Base-by-base conservation (phyloP, 2,888 invertebrate species). In the Synergus gifuensis region DNA sequence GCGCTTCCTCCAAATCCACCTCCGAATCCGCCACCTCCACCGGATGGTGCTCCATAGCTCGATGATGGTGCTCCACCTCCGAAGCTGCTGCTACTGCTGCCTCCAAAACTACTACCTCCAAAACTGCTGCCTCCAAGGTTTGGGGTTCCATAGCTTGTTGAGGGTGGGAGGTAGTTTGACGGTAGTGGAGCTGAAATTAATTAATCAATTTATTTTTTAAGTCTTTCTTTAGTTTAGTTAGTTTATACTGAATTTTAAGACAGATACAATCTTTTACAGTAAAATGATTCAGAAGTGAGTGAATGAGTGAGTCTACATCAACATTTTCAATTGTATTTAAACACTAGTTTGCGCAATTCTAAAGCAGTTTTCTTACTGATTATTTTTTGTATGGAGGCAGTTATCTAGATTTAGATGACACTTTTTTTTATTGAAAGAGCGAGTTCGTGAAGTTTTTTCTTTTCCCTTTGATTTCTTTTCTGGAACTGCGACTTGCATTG, bases 81-180 rank as follows among this genome's bases (percentile, higher is more conserved):
- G 91, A 91, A 78, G 9, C 84, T 86, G 22, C 87, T 86, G 22
- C 88, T 84, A 93, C 93, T 79, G 92, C 88, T 84, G 28, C 88
- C 88, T 36, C 87, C 88, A 77, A 83, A 85, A 79, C 84, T 78
- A 66, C 81, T 60, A 67, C 85, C 83, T 40, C 87, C 88, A 77
- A 83, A 85, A 79, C 84, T 78, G 66, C 81, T 60, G 67, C 85
- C 83, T 40, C 86, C 84, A 16, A 78, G 42, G 18, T 22, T 76
- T 11, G 81, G 81, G 22, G 87, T 89, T 36, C 92, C 92, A 54
- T 91, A 91, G 8, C 83, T 78, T 46, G 93, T 92, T 1, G 94
- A 93, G 28, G 95, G 95, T 62, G 95, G 94, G 78, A 94, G 92
- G 88, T 94, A 95, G 76, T 93, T 94, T n/a, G 94, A 93, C 78